Evolutionary conservation across 2,113 vertebrate genomes (phyloP).

Genomic region (Calyptommatus sinebrachiatus): DNA sequence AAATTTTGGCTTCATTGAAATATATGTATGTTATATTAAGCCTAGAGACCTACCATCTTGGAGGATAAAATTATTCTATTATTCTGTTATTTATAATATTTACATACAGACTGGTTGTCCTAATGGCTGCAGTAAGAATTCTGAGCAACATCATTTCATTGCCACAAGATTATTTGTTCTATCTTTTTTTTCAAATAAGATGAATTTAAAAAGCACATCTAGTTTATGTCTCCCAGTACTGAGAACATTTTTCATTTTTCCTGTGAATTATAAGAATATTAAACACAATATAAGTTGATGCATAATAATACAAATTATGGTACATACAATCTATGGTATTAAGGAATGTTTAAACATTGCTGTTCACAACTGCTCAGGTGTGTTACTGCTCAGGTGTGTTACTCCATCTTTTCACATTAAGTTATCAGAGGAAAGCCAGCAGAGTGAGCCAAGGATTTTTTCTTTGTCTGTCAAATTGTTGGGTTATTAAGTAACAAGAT

Average conservation of each 20-base stretch:
- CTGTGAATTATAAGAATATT: not conserved
- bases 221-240: not conserved
- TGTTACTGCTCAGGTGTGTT: too few species aligned
- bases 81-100: too few species aligned
- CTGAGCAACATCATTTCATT: too few species aligned
- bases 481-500: not conserved
- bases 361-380: not conserved
- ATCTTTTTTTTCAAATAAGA: too few species aligned
- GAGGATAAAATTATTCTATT: too few species aligned
- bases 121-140: too few species aligned
- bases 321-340: not conserved
- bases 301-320: not conserved
- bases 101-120: too few species aligned
- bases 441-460: not conserved
- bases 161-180: too few species aligned
- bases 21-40: too few species aligned
- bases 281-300: not conserved
- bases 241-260: not conserved
- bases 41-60: too few species aligned
- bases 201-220: too few species aligned
- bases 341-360: not conserved
- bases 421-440: not conserved
- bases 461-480: not conserved
- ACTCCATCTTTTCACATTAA: not conserved
- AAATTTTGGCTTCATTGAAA: too few species aligned